These are phyloP conservation scores for Chelonoidis abingdonii DNA, from an alignment of 2,113 vertebrate species.

Conservation along the genomic window DNA sequence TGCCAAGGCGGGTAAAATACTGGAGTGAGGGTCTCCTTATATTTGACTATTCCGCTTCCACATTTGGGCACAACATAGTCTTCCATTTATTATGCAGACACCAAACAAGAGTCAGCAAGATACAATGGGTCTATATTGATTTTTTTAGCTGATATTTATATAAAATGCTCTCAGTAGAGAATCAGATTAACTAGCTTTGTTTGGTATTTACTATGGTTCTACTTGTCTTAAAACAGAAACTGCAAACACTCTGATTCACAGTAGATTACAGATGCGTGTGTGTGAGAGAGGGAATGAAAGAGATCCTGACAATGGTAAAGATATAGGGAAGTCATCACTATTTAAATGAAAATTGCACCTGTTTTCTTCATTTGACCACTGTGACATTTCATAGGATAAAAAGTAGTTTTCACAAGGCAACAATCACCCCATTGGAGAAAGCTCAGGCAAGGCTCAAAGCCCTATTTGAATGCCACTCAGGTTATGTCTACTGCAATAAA, in stretches of 20 bases:
- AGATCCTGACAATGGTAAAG: background rate
- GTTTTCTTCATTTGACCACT: background rate
- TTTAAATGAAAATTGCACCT: background rate
- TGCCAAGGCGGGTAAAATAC: background rate
- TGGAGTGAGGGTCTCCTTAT: background rate
- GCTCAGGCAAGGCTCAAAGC: background rate
- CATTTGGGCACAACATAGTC: background rate
- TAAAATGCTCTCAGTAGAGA: slow-evolving; percentile 8
- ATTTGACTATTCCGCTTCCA: background rate
- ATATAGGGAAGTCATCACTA: background rate
- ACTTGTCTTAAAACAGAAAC: slow-evolving; percentile 6
- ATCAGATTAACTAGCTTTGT: slow-evolving; percentile 19
- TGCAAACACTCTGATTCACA: background rate
- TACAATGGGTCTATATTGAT: background rate
- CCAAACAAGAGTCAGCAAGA: background rate
- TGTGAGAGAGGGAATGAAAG: background rate
- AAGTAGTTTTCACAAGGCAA: background rate
- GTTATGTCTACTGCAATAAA: background rate
- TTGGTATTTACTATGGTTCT: slow-evolving; percentile 8
- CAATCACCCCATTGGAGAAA: background rate
- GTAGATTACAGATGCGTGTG: background rate
- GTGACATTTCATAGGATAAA: accelerated
- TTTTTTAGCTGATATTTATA: slow-evolving; percentile 36
- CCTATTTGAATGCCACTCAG: background rate
- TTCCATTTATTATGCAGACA: background rate